Conservation (phyloP, 92 coral and sea anemone genomes). For the Micromussa lordhowensis region DNA sequence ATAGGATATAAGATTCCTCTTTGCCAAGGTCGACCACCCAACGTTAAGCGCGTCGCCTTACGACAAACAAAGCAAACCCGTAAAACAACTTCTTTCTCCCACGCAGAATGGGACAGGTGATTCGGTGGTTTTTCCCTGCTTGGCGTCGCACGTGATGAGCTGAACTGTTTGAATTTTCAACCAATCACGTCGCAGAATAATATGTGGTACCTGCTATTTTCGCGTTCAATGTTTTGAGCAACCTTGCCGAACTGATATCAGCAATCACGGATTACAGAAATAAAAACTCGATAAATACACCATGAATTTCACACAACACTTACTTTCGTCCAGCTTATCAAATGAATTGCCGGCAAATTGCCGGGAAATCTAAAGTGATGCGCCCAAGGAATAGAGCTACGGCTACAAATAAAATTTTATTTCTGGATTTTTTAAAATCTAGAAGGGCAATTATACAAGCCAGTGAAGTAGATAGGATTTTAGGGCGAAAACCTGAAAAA, state of each 20-base stretch:
- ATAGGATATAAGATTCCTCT: not conserved
- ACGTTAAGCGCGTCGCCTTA: slow-evolving; percentile 39
- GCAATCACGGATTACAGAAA: not conserved
- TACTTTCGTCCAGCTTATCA: not conserved
- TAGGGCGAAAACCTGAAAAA: not conserved
- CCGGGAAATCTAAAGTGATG: not conserved
- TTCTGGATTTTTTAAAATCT: not conserved
- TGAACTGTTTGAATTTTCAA: not conserved
- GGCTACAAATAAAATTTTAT: not conserved
- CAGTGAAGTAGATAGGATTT: not conserved
- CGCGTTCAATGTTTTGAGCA: not conserved
- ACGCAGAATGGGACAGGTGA: slow-evolving; percentile 39
- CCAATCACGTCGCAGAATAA: slow-evolving; percentile 27
- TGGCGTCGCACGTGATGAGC: slow-evolving; percentile 2
- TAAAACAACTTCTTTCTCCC: slow-evolving; percentile 7
- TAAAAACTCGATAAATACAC: not conserved
- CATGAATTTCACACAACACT: not conserved
- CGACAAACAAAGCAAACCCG: slow-evolving; percentile 22
- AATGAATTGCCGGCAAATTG: not conserved
- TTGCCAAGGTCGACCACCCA: slow-evolving; percentile 42
- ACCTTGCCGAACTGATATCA: not conserved
- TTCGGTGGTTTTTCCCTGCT: slow-evolving; percentile 32
- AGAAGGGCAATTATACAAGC: not conserved
- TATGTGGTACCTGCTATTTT: slow-evolving; percentile 29
- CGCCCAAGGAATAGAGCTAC: not conserved